These are phyloP conservation scores for Hermodice carunculata DNA, from an alignment of 2,888 invertebrate genomes.

Conservation along the genomic window DNA sequence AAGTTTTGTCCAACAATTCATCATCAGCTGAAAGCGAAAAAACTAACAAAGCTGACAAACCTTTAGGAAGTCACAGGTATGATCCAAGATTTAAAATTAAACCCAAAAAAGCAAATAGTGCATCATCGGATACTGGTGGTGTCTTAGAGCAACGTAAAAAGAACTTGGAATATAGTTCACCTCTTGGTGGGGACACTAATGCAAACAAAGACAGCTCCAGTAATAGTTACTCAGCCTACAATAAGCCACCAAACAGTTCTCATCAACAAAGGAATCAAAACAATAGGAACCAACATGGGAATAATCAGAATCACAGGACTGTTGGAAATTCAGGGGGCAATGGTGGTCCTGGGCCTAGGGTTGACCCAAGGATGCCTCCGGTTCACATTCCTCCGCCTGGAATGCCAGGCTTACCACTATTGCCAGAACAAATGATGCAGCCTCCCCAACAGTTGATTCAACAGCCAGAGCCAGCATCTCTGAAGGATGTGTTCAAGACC, in stretches of 20 bases:
- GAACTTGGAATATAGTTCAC: conserved; percentile 64
- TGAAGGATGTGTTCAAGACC: conserved; percentile 69
- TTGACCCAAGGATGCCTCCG: not conserved
- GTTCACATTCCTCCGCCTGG: not conserved
- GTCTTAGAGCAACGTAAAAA: not conserved
- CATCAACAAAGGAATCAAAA: conserved; percentile 14
- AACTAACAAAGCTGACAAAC: too few species aligned
- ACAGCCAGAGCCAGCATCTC: too few species aligned
- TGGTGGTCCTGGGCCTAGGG: not conserved
- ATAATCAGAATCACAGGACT: not conserved
- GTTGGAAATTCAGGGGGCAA: not conserved
- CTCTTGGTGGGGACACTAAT: conserved; percentile 51
- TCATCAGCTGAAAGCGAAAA: too few species aligned
- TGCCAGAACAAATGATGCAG: not conserved
- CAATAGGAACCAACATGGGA: not conserved
- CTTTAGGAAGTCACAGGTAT: conserved; percentile 44
- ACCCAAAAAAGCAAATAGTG: conserved; percentile 22
- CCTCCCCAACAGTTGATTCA: too few species aligned
- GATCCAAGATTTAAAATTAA: conserved; percentile 67
- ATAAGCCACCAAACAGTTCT: conserved; percentile 44
- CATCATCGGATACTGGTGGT: not conserved
- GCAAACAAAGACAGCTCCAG: conserved; percentile 39
- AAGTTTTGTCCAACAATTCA: too few species aligned
- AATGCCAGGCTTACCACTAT: not conserved
- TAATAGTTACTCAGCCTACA: conserved; percentile 55